Base-by-base conservation (phyloP, 2,113 vertebrate species). In the Tenebrosternarchus preto region DNA sequence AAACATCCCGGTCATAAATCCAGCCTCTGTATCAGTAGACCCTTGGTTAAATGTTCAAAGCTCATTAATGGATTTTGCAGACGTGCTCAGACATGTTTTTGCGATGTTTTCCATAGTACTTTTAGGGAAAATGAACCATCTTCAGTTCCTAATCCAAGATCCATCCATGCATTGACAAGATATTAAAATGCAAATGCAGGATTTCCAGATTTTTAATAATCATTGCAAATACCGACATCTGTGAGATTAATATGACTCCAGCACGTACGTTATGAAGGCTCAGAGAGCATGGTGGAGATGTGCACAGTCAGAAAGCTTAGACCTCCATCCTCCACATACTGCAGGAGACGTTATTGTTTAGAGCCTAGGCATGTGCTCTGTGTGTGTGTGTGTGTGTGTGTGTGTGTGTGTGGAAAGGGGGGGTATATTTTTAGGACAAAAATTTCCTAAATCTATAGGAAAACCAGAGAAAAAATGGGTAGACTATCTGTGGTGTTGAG, bases 151-250 rank as follows among this genome's bases (percentile, higher is more conserved):
- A 29, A 70, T 83, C 80, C 64, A 64, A 85, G 68, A 87, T 76
- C 4, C 24, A 43, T 25, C 79, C 81, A 8, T 80, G 57, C 79
- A 83, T 85, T 85, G 20, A 39, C 33, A 39, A 39, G 4, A 39
- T 68, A 33, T n/a, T n/a, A 39, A 68, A 63, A 36, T 75, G 3
- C 63, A 75, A 75, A 68, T 56, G 83, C 83, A 84, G 74, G 36
- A 83, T 87, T 87, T 85, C 82, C 63, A 73, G 63, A 76, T 83
- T 79, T 57, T 59, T 55, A 50, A 77, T 66, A 60, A 70, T 17
- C 0, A 2, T 78, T 25, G 81, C 83, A 76, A 82, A 56, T 73
- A 77, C 81, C 15, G 70, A 53, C 82, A 85, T 87, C 77, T 88
- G 85, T 24, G 66, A 36, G 73, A 53, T 74, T 36, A 43, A 74